Evolutionary conservation across 2,888 invertebrate species (phyloP).

Genomic region (Sialis fuliginosa): DNA sequence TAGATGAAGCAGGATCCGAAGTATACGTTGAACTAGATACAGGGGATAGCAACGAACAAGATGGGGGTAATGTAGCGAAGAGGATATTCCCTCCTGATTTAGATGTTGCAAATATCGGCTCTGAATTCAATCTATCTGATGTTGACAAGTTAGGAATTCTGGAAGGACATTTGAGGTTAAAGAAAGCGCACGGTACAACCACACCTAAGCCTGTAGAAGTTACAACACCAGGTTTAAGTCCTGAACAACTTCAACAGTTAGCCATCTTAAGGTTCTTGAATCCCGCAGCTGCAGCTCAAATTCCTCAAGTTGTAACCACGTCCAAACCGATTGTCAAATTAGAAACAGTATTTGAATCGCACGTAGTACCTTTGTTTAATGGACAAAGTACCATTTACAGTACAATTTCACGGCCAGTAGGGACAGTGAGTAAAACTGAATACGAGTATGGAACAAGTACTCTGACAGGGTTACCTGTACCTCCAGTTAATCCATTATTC

Average conservation of each 20-base stretch:
- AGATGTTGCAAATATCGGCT: slow-evolving; percentile 54
- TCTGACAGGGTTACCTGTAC: slow-evolving; percentile 26
- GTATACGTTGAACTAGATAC: slow-evolving; percentile 72
- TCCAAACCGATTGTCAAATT: slow-evolving; percentile 58
- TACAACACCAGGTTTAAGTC: slow-evolving; percentile 35
- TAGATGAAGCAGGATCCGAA: slow-evolving; percentile 81
- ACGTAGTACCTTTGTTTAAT: slow-evolving; percentile 60
- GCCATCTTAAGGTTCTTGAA: slow-evolving; percentile 54
- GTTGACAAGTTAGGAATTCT: slow-evolving; percentile 42
- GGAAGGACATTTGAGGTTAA: slow-evolving; percentile 32
- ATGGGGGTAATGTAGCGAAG: slow-evolving; percentile 27
- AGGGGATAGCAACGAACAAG: slow-evolving; percentile 54
- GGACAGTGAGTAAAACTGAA: slow-evolving; percentile 62
- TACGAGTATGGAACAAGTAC: slow-evolving; percentile 62
- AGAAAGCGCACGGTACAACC: slow-evolving; percentile 23
- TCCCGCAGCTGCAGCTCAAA: slow-evolving; percentile 36
- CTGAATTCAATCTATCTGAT: slow-evolving; percentile 51
- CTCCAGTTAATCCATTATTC: slow-evolving; percentile 33
- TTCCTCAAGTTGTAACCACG: slow-evolving; percentile 56
- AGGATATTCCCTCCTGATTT: slow-evolving; percentile 41
- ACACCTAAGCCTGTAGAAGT: slow-evolving; percentile 20
- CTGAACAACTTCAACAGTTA: slow-evolving; percentile 57
- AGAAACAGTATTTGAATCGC: slow-evolving; percentile 68
- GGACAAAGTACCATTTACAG: slow-evolving; percentile 58
- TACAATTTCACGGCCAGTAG: slow-evolving; percentile 62